These are phyloP conservation scores for Rhinichthys klamathensis DNA, from an alignment of 2,113 vertebrate species.

Conservation along the genomic window DNA sequence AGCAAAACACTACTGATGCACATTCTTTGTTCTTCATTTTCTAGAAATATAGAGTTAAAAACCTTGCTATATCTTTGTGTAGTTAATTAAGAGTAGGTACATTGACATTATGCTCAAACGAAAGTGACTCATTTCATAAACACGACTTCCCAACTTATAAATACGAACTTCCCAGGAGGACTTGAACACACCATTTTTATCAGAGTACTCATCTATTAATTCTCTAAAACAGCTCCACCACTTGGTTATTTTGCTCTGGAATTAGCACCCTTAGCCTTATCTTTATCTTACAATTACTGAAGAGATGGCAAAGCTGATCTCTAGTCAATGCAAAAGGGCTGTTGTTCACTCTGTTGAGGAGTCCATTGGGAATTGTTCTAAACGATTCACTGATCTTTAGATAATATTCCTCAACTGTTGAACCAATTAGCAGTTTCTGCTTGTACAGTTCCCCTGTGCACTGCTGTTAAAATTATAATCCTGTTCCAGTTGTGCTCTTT, in stretches of 20 bases:
- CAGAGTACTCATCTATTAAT: neutral
- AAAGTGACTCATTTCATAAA: too few species aligned
- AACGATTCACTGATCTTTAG: conserved; percentile 42
- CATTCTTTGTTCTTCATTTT: too few species aligned
- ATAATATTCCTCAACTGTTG: conserved; percentile 43
- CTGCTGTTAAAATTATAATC: conserved; percentile 27
- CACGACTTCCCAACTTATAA: neutral
- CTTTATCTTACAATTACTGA: conserved; percentile 3
- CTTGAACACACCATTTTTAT: neutral
- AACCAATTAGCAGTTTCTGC: conserved; percentile 36
- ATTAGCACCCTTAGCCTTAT: neutral
- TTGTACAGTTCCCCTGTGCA: neutral
- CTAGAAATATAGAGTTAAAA: too few species aligned
- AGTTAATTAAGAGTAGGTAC: too few species aligned
- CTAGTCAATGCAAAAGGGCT: conserved; percentile 19
- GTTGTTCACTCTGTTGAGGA: conserved; percentile 19
- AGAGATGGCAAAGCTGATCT: neutral
- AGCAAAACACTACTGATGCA: too few species aligned
- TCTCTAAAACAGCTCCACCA: neutral
- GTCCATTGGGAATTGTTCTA: conserved; percentile 6
- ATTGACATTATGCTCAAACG: too few species aligned
- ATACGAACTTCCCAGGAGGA: neutral
- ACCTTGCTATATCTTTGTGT: too few species aligned
- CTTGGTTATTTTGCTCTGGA: neutral
- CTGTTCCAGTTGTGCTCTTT: conserved; percentile 6